phyloP scores from a whole-genome alignment of 2,888 invertebrate genomes.

The Oligia strigilis region DNA sequence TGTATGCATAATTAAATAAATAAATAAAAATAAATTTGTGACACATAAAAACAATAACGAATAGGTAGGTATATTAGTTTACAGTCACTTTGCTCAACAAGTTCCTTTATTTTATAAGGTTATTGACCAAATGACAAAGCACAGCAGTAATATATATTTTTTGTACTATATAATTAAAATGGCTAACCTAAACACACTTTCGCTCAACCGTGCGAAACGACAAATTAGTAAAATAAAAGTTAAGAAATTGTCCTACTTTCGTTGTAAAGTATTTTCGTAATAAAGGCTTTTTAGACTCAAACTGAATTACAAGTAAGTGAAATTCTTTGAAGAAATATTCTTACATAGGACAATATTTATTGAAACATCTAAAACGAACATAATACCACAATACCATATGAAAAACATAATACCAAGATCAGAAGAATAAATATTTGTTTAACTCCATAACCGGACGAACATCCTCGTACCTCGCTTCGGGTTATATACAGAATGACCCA shows the following conservation, averaged over 20 bases:
- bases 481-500: slow-evolving; percentile 1
- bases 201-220: too few species aligned
- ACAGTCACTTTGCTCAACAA: too few species aligned
- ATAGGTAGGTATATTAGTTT: too few species aligned
- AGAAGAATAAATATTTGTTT: slow-evolving; percentile 5
- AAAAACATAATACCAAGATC: slow-evolving; percentile 1
- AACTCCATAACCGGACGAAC: not conserved
- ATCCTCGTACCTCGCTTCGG: slow-evolving; percentile 3
- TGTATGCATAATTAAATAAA: too few species aligned
- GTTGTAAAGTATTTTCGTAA: not conserved
- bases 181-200: too few species aligned
- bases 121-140: not conserved
- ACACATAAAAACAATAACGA: too few species aligned
- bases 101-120: not conserved
- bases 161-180: too few species aligned
- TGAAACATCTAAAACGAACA: not conserved
- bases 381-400: not conserved
- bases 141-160: too few species aligned
- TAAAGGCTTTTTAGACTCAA: slow-evolving; percentile 4
- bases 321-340: not conserved
- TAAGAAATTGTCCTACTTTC: not conserved
- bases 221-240: too few species aligned
- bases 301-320: slow-evolving; percentile 27
- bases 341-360: not conserved
- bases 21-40: too few species aligned